These are phyloP conservation scores for Caenorhabditis brenneri DNA, from an alignment of 1,140 invertebrate genomes.

Conservation along the genomic window DNA sequence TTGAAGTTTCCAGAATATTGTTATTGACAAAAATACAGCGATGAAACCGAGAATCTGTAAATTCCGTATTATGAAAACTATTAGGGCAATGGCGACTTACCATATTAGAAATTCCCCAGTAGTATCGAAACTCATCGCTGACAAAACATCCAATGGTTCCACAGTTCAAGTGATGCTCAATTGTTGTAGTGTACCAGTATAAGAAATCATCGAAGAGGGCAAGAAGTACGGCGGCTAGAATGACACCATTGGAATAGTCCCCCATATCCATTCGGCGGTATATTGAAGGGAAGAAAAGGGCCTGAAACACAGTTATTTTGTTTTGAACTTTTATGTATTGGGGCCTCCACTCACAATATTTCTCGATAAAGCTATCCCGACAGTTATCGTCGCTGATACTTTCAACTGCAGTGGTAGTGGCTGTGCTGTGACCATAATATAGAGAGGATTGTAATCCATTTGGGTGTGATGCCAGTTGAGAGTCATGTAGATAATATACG, in stretches of 20 bases:
- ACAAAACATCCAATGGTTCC: constrained; percentile 42
- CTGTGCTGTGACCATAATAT: constrained; percentile 22
- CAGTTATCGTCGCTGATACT: constrained; percentile 14
- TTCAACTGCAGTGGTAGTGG: constrained; percentile 39
- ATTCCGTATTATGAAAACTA: neutral
- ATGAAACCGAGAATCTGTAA: constrained; percentile 40
- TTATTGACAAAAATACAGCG: neutral
- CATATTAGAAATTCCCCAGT: constrained; percentile 46
- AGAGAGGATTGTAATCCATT: constrained; percentile 4
- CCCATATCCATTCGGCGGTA: neutral
- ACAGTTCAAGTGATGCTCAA: constrained; percentile 36
- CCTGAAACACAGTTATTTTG: neutral
- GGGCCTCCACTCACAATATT: neutral
- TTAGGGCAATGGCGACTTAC: neutral
- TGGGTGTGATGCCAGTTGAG: neutral
- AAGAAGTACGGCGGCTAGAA: neutral
- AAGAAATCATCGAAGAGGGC: constrained; percentile 14
- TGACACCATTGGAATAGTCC: neutral
- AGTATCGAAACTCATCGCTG: constrained; percentile 23
- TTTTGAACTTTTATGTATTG: neutral
- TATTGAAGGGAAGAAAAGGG: constrained; percentile 23
- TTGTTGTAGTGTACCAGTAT: neutral
- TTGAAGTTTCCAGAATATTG: constrained; percentile 4
- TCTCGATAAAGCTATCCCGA: neutral
- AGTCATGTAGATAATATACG: constrained; percentile 41